phyloP scores from a whole-genome alignment of 2,797 vertebrate genomes.

The Melanotaenia boesemani region DNA sequence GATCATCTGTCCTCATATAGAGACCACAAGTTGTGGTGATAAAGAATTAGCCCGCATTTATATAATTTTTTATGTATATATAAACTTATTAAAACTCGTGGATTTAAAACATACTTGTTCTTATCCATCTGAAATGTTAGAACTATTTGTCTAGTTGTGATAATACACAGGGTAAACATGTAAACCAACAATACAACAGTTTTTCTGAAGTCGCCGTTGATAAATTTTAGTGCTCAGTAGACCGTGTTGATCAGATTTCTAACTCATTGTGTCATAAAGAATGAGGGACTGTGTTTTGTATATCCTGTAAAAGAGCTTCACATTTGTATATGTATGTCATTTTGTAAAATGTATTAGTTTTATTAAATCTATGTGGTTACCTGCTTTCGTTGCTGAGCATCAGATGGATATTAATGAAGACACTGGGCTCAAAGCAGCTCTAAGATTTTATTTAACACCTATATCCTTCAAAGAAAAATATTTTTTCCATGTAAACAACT shows the following conservation, averaged over 20 bases:
- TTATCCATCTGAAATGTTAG: neutral
- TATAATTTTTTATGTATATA: neutral
- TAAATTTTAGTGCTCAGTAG: neutral
- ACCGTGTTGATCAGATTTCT: slow-evolving; percentile 7
- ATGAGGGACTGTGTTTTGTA: slow-evolving; percentile 9
- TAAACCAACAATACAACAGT: no score
- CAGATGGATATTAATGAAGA: neutral
- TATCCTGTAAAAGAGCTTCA: neutral
- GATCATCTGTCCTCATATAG: neutral
- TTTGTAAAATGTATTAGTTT: slow-evolving; percentile 39
- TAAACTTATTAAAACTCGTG: no score
- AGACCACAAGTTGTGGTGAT: neutral
- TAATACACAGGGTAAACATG: no score
- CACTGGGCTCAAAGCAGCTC: neutral
- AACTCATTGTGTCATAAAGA: neutral
- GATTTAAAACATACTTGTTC: no score
- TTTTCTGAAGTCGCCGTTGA: no score
- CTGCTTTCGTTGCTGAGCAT: neutral
- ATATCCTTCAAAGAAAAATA: neutral
- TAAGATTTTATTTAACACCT: neutral
- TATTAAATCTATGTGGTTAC: slow-evolving; percentile 27
- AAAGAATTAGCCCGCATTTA: neutral
- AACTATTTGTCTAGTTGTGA: neutral
- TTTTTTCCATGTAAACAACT: accelerated
- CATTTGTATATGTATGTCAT: slow-evolving; percentile 10